Conservation (phyloP, 2,888 invertebrate genomes). For the Ormyrus nitidulus region DNA sequence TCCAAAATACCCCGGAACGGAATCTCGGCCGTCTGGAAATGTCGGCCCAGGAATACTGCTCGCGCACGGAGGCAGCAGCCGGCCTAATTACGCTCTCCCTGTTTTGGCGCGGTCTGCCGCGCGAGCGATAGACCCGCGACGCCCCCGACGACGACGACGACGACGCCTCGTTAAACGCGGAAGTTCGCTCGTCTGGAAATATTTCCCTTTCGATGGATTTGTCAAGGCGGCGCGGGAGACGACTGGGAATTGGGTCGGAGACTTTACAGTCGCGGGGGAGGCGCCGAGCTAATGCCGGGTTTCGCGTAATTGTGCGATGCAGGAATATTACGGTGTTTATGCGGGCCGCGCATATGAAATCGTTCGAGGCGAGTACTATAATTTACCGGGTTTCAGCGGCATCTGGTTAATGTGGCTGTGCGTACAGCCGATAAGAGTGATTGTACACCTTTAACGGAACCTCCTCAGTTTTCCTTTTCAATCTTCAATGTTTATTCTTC, state of each 20-base stretch:
- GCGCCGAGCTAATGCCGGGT: neutral
- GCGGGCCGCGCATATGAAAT: no score
- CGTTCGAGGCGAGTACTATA: no score
- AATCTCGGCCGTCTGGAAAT: slow-evolving; percentile 4
- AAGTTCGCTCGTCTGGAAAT: slow-evolving; percentile 6
- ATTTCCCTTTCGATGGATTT: slow-evolving; percentile 32
- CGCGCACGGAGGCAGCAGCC: neutral
- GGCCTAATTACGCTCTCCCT: slow-evolving; percentile 39
- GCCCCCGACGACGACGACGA: neutral
- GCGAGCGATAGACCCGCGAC: slow-evolving; percentile 25
- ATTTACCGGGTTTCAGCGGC: no score
- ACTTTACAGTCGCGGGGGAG: neutral
- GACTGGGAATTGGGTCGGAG: no score
- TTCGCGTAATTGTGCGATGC: neutral
- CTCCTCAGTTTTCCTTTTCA: no score
- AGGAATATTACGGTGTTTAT: no score
- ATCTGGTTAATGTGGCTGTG: no score
- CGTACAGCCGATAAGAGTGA: no score
- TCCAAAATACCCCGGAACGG: neutral
- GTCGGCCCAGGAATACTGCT: slow-evolving; percentile 7
- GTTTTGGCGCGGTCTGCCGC: slow-evolving; percentile 18
- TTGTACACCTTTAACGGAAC: no score
- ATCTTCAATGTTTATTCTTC: no score
- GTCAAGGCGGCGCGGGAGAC: no score
- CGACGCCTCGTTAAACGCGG: slow-evolving; percentile 10